phyloP scores from a whole-genome alignment of 2,113 vertebrate species.

The Edolisoma coerulescens region DNA sequence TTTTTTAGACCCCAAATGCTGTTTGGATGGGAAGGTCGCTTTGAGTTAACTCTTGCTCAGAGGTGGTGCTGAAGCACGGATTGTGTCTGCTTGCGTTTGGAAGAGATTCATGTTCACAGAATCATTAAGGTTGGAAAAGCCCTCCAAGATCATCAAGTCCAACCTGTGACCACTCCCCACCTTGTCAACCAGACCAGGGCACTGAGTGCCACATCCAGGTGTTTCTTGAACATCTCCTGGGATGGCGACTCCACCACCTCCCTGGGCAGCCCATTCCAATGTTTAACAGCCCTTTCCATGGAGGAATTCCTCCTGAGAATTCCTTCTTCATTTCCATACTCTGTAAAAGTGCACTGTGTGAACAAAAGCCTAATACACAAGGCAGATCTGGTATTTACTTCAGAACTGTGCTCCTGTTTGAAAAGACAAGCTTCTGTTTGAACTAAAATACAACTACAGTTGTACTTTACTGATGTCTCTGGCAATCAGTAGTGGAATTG shows the following conservation, averaged over 20 bases:
- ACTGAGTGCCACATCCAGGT: background rate
- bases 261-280: background rate
- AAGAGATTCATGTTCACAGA: background rate
- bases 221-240: background rate
- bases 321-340: background rate
- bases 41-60: background rate
- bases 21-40: background rate
- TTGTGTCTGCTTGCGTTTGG: rapidly evolving
- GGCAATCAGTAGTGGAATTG: background rate
- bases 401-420: background rate
- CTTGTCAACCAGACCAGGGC: background rate
- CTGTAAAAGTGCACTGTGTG: background rate
- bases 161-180: background rate
- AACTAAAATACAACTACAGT: background rate
- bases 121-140: background rate
- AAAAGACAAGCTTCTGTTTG: background rate
- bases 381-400: background rate
- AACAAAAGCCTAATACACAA: background rate
- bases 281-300: background rate
- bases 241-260: background rate
- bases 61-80: background rate
- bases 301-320: background rate
- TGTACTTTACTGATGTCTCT: background rate
- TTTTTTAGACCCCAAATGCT: background rate
- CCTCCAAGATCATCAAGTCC: background rate